Evolutionary conservation across 1,140 invertebrate genomes (phyloP).

Genomic region (Ceratina australensis): DNA sequence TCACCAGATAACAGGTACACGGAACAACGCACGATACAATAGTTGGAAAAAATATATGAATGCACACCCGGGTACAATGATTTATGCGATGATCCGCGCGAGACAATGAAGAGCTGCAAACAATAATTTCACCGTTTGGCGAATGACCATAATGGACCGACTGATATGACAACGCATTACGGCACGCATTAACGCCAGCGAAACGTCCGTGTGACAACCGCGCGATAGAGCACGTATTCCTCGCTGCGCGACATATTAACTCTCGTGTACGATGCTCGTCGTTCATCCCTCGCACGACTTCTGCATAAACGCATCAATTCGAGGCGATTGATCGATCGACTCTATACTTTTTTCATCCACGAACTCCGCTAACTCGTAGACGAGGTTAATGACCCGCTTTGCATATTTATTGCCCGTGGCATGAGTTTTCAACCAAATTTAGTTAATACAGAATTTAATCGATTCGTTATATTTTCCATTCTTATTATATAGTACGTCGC

Average conservation of each 20-base stretch:
- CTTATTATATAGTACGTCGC: too few species aligned
- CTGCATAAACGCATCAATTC: constrained; percentile 2
- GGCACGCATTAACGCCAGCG: constrained; percentile 33
- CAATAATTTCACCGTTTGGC: background rate
- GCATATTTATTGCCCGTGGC: too few species aligned
- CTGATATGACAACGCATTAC: constrained; percentile 39
- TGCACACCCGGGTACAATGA: too few species aligned
- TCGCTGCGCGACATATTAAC: constrained; percentile 38
- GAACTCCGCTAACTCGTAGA: too few species aligned
- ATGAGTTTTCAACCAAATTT: too few species aligned
- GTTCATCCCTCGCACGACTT: background rate
- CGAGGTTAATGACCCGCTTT: too few species aligned
- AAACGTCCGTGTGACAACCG: constrained; percentile 36
- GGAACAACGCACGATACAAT: too few species aligned
- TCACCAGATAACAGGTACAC: too few species aligned
- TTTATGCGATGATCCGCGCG: background rate
- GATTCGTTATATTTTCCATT: too few species aligned
- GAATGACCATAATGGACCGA: constrained; percentile 19
- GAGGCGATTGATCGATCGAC: background rate
- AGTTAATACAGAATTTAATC: too few species aligned
- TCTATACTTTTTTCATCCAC: too few species aligned
- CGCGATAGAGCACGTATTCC: constrained; percentile 47
- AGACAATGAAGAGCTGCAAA: background rate
- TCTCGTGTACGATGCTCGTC: constrained; percentile 10
- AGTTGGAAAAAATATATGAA: too few species aligned